Conservation (phyloP, 2,888 invertebrate species). For the Apamea monoglypha region DNA sequence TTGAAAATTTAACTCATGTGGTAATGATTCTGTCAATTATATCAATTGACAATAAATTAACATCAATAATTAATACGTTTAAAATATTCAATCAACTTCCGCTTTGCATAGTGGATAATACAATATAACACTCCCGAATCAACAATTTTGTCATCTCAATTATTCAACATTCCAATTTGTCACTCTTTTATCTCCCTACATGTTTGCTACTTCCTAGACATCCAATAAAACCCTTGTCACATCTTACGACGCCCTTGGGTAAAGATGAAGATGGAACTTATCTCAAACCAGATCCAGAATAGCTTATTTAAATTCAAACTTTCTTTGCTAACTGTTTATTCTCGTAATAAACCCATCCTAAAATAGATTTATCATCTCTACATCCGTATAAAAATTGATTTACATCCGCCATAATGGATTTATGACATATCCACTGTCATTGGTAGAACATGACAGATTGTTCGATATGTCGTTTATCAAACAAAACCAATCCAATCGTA, state of each 20-base stretch:
- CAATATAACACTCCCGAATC: not conserved
- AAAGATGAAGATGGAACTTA: constrained; percentile 42
- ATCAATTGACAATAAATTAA: not conserved
- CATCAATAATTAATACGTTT: constrained; percentile 1
- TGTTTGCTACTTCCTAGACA: constrained; percentile 33
- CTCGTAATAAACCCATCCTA: constrained; percentile 5
- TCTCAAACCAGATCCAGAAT: constrained; percentile 45
- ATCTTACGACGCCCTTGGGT: constrained; percentile 46
- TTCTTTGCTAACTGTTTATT: constrained; percentile 23
- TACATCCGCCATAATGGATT: constrained; percentile 54
- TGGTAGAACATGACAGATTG: constrained; percentile 60
- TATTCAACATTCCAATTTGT: constrained; percentile 42
- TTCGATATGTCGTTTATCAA: constrained; percentile 60
- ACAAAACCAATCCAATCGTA: constrained; percentile 55
- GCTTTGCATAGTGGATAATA: not conserved
- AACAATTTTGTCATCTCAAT: constrained; percentile 34
- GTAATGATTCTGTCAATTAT: constrained; percentile 13
- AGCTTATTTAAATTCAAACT: constrained; percentile 35
- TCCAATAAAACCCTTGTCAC: constrained; percentile 59
- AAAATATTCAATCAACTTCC: constrained; percentile 25
- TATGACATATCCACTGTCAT: constrained; percentile 55
- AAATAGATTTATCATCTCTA: constrained; percentile 25
- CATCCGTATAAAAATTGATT: constrained; percentile 43
- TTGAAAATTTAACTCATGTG: not conserved
- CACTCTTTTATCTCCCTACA: constrained; percentile 34